Evolutionary conservation across 2,113 vertebrate genomes (phyloP).

Genomic region (Xenopus borealis): DNA sequence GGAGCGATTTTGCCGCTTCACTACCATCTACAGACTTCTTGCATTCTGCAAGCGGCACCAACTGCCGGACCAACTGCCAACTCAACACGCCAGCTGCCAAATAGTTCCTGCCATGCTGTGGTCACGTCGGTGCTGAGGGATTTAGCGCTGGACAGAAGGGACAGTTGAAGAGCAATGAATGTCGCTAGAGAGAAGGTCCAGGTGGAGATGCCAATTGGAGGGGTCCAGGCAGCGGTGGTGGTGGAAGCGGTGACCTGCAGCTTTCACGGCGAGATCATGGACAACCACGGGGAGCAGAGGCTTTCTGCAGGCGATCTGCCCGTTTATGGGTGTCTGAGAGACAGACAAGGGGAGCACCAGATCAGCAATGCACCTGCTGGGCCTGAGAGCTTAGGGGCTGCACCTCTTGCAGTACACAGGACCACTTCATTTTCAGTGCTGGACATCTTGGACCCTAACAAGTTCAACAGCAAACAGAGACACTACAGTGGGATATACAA

Average conservation of each 20-base stretch:
- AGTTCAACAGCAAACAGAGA: conserved; percentile 84
- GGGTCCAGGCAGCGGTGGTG: conserved; percentile 55
- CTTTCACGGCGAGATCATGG: conserved; percentile 64
- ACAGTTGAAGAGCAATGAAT: conserved; percentile 64
- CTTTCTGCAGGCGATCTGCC: conserved; percentile 57
- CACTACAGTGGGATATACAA: conserved; percentile 62
- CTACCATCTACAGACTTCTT: too few species aligned
- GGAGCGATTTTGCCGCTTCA: too few species aligned
- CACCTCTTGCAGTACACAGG: conserved; percentile 68
- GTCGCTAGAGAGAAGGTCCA: conserved; percentile 67
- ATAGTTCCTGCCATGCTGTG: background rate
- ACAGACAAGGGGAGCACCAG: conserved; percentile 65
- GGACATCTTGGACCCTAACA: conserved; percentile 95
- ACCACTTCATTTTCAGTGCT: conserved; percentile 95
- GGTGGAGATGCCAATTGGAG: conserved; percentile 68
- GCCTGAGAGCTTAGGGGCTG: conserved; percentile 67
- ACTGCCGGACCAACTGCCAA: conserved; percentile 30
- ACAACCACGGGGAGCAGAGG: conserved; percentile 62
- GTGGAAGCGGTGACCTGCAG: conserved; percentile 56
- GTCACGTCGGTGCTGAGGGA: conserved; percentile 56
- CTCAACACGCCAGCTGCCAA: conserved; percentile 40
- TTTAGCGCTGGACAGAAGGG: conserved; percentile 51
- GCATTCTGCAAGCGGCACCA: background rate
- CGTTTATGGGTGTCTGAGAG: conserved; percentile 64
- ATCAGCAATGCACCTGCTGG: conserved; percentile 71